These are phyloP conservation scores for Gadopsis bispinosus DNA, from an alignment of 2,797 vertebrate genomes.

Conservation along the genomic window DNA sequence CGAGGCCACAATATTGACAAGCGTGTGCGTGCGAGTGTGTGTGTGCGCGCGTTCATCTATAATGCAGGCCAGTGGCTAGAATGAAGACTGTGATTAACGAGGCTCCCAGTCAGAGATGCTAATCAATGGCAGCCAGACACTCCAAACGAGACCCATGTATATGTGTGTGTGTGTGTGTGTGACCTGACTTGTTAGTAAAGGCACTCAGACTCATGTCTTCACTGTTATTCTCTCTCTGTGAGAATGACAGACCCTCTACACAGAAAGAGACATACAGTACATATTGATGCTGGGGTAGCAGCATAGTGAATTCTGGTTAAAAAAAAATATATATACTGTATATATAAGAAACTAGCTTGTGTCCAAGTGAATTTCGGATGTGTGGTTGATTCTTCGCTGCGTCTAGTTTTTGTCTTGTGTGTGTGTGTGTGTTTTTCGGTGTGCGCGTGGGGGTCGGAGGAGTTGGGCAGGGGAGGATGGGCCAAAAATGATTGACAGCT, in stretches of 20 bases:
- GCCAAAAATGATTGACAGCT: slow-evolving; percentile 67
- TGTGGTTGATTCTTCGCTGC: not conserved
- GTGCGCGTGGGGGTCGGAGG: not conserved
- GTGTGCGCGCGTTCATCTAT: slow-evolving; percentile 43
- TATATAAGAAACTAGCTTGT: not conserved
- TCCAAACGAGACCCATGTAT: slow-evolving; percentile 27
- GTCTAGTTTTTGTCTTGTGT: slow-evolving; percentile 1
- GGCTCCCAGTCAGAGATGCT: slow-evolving; percentile 53
- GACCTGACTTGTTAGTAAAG: slow-evolving; percentile 38
- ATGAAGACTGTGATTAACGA: slow-evolving; percentile 64
- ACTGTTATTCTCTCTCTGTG: not conserved
- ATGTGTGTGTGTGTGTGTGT: slow-evolving; percentile 13
- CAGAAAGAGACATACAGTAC: not conserved
- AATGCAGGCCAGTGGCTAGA: slow-evolving; percentile 62
- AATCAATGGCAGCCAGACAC: slow-evolving; percentile 53
- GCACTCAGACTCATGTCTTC: slow-evolving; percentile 9
- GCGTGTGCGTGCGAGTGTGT: slow-evolving; percentile 28
- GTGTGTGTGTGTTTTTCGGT: not conserved
- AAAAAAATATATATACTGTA: no score
- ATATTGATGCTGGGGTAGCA: not conserved
- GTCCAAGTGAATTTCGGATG: not conserved
- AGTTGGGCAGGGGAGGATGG: not conserved
- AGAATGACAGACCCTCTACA: not conserved
- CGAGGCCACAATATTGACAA: slow-evolving; percentile 48
- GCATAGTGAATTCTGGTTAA: not conserved